Conservation (phyloP, 2,797 vertebrate genomes). For the Anas capensis region DNA sequence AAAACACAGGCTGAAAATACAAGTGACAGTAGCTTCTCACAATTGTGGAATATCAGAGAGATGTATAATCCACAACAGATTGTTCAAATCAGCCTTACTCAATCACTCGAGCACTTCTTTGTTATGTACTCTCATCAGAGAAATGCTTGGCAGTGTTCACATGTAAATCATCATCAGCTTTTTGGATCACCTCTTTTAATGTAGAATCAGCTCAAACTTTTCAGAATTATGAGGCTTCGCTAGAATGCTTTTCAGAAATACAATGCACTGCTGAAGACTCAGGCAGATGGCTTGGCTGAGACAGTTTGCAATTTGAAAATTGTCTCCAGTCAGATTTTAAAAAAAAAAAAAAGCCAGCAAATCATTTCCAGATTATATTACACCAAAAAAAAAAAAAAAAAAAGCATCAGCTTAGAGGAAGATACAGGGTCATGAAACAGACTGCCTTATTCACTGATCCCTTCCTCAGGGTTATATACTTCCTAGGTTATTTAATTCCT, state of each 20-base stretch:
- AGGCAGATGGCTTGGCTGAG: conserved; percentile 61
- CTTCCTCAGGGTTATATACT: background rate
- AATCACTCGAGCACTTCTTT: conserved; percentile 36
- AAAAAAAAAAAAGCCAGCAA: conserved; percentile 6
- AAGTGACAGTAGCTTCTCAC: conserved; percentile 33
- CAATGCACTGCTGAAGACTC: background rate
- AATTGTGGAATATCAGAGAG: conserved; percentile 4
- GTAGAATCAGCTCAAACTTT: conserved; percentile 33
- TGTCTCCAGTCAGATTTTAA: background rate
- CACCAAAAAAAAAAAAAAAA: background rate
- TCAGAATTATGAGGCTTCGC: conserved; percentile 5
- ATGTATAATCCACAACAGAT: conserved; percentile 23
- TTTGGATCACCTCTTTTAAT: conserved; percentile 38
- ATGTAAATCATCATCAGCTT: conserved; percentile 57
- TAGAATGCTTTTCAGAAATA: conserved; percentile 30
- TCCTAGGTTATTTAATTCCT: background rate
- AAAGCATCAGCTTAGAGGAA: background rate
- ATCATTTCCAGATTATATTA: background rate
- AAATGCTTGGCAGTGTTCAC: conserved; percentile 47
- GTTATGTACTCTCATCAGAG: conserved; percentile 44
- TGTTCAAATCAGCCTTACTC: conserved; percentile 56
- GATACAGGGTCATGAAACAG: background rate
- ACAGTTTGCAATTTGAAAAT: background rate
- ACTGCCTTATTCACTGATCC: background rate
- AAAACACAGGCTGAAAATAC: background rate